Base-by-base conservation (phyloP, 2,113 vertebrate species). In the Bungarus multicinctus region DNA sequence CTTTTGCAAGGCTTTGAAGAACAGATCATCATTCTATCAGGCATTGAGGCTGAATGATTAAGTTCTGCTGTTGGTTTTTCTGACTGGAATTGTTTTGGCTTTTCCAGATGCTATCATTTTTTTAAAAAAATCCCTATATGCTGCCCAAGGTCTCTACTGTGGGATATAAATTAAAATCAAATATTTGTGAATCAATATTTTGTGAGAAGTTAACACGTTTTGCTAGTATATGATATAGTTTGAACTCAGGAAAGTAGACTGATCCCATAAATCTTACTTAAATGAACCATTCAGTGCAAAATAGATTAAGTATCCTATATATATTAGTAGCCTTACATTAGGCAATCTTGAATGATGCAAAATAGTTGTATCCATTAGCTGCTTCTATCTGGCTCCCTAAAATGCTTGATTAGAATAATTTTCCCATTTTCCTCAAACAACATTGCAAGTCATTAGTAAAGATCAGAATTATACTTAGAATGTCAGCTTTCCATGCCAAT, bases 401-500 rank as follows among this genome's bases (percentile, higher is more conserved):
- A 85, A 34, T 25, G 10, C 7, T 0, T 1, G 0, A 91, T 12
- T 89, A 27, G 89, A 57, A 3, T 6, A 52, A 0, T 94, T 60
- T 47, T 87, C 18, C 85, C 85, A 1, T 58, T 53, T 6, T 89
- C 85, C 45, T 2, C 9, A 39, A 85, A 57, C 93, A 95, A 95
- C 93, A 95, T 94, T 96, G 94, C 22, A 91, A 95, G 85, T 93
- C 95, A 93, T 97, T 95, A 91, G 39, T 94, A 89, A 94, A 3
- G 85, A 96, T 93, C 50, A 91, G 22, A 85, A 39, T 95, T 64
- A 93, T 91, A 88, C 96, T 94, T 95, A 92, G 95, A 95, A 96
- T 94, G 92, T 52, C 92, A 20, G 91, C 95, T 81, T 85, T 93
- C 45, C 74, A 58, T 88, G 0, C 22, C 95, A 57, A 64, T 92